Evolutionary conservation across 2,113 vertebrate genomes (phyloP), one percentile per base, ranked within the genome.

Genomic region (Dromas ardeola): DNA sequence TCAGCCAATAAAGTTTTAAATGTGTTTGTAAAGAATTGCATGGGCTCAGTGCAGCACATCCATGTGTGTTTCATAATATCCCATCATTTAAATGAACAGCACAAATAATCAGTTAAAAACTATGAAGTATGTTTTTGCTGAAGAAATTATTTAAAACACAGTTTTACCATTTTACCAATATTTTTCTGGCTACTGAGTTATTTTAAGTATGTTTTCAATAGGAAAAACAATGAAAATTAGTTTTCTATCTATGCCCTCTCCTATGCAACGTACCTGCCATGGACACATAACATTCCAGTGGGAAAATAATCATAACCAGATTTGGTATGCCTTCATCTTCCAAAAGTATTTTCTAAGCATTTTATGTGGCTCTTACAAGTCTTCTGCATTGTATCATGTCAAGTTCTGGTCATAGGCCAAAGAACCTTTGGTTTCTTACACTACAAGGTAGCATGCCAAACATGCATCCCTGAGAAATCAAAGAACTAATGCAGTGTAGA

Each of bases 1-100:
- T 94, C 96, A 97, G 92, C 86, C 92, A 96, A 95, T 90, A 97
- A 98, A 97, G 26, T 93, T 95, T 97, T 97, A 89, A 87, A 96
- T 92, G 85, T 71, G 82, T 93, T 87, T 95, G 70, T 78, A 85
- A 88, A 88, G 80, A 94, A 79, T 49, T 77, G 90, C 96, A 69
- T 56, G 20, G 69, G 62, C 15, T 90, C 49, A 34, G 29, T 77
- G 90, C 63, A 92, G 71, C 40, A 86, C 14, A 58, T 88, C 45
- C 89, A 70, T 93, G n/a, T 93, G 82, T 79, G 42, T 85, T 83
- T 95, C 69, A 74, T 86, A 94, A 91, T 71, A 36, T 36, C 55
- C 40, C 50, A 90, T 91, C 59, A 49, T 62, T 82, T 79, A 89
- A 92, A 93, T 84, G 84, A 92, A 81, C 53, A 47, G 10, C 70